These are phyloP conservation scores for Siphonodentalium dalli DNA, from an alignment of 2,888 invertebrate species.

Conservation along the genomic window DNA sequence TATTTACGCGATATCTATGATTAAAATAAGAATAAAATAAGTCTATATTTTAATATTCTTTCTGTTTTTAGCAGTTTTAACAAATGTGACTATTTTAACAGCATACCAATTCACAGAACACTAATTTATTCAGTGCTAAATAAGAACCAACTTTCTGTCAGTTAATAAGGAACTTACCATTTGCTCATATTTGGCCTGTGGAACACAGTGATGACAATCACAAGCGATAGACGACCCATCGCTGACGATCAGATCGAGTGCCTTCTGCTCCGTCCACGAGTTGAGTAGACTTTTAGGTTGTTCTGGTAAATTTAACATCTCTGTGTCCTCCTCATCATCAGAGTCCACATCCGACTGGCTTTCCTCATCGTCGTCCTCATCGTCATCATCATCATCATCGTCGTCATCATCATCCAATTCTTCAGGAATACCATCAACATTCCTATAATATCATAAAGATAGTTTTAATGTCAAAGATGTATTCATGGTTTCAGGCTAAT, in stretches of 20 bases:
- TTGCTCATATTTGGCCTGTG: slow-evolving; percentile 48
- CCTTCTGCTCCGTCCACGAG: slow-evolving; percentile 7
- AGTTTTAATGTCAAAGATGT: not conserved
- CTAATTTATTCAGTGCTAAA: no score
- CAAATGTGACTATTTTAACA: no score
- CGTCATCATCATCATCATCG: slow-evolving; percentile 35
- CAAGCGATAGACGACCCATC: slow-evolving; percentile 44
- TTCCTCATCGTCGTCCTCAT: slow-evolving; percentile 37
- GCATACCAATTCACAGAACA: no score
- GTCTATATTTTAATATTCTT: no score
- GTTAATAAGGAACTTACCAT: slow-evolving; percentile 28
- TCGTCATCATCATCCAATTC: slow-evolving; percentile 41
- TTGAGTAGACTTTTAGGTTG: no score
- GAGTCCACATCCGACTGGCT: slow-evolving; percentile 43
- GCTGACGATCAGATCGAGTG: slow-evolving; percentile 17
- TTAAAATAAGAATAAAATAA: no score
- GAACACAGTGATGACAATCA: slow-evolving; percentile 56
- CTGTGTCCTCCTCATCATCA: slow-evolving; percentile 46
- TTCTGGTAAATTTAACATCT: no score
- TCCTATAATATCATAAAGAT: slow-evolving; percentile 19
- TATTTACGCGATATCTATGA: no score
- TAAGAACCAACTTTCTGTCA: not conserved
- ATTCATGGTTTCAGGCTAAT: not conserved
- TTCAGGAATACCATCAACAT: slow-evolving; percentile 44
- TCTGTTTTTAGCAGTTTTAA: no score